Evolutionary conservation across 2,113 vertebrate species (phyloP).

Genomic region (Delphinus delphis): DNA sequence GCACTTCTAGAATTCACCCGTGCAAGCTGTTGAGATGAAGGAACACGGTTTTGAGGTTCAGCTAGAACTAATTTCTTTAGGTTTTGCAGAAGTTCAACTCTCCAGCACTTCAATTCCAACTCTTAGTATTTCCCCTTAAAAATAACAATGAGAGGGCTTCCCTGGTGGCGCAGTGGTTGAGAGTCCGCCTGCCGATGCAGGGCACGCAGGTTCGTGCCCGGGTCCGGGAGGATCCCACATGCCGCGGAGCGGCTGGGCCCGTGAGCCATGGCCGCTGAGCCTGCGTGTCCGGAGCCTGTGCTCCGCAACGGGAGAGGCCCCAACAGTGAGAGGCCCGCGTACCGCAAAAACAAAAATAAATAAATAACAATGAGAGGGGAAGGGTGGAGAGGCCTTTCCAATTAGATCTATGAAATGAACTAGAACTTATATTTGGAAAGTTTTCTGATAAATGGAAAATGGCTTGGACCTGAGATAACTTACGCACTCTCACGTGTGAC

Average conservation of each 20-base stretch:
- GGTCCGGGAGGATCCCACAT: too few relatives aligned
- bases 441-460: neutral
- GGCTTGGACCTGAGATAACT: neutral
- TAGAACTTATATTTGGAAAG: neutral
- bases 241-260: too few relatives aligned
- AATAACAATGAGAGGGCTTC: neutral
- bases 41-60: slow-evolving; percentile 67
- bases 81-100: slow-evolving; percentile 67
- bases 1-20: neutral
- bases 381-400: neutral
- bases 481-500: fast-evolving
- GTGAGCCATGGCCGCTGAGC: too few relatives aligned
- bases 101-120: neutral
- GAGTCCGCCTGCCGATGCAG: too few relatives aligned
- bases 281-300: too few relatives aligned
- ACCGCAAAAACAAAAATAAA: too few relatives aligned
- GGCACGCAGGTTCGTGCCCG: too few relatives aligned
- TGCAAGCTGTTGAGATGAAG: slow-evolving; percentile 44
- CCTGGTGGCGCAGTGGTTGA: too few relatives aligned
- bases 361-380: neutral
- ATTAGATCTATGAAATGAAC: neutral
- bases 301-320: too few relatives aligned
- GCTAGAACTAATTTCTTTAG: slow-evolving; percentile 71
- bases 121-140: neutral
- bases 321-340: too few relatives aligned